Evolutionary conservation across 1,140 invertebrate genomes (phyloP), one percentile per base, ranked within the genome.

Genomic region (Rhyzopertha dominica): DNA sequence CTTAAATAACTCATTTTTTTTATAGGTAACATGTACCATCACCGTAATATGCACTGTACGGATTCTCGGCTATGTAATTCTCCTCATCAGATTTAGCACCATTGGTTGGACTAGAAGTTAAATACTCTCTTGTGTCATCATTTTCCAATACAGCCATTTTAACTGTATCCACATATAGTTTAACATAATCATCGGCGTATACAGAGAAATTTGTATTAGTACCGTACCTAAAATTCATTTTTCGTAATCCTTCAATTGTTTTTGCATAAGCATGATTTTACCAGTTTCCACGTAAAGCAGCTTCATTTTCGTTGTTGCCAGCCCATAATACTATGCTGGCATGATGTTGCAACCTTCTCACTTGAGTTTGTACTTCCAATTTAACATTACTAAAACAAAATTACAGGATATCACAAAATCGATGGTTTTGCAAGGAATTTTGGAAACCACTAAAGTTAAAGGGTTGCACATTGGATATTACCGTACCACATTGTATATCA

Each of bases 271-370:
- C n/a, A n/a, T n/a, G n/a, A n/a, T n/a, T n/a, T 51, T 36, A 54
- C 92, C 92, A 95, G 62, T 92, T 84, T 23, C 79, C 79, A 28
- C 79, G 74, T 2, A 98, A 66, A 0, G 90, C 93, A 18, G 79
- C 84, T 76, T 99, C 95, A 65, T 98, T 98, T 71, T 99, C 96
- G 68, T 99, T 99, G 65, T 98, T 99, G 3, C 90, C 93, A 10
- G 92, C 87, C 84, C 90, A 91, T 0, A 96, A 53, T 0, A 90
- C 81, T 32, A 99, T 80, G 38, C 86, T 91, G 0, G 95, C 78
- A 71, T 98, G 94, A 65, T 89, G 78, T 49, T 91, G 85, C 4
- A 99, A 70, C 42, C 94, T 74, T 44, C 78, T 71, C 1, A 95
- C 78, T 68, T 95, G 93, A 59, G 95, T 84, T 16, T 68, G 69